These are phyloP conservation scores for Chamaetylas fuelleborni DNA, from an alignment of 2,113 vertebrate species.

Conservation along the genomic window DNA sequence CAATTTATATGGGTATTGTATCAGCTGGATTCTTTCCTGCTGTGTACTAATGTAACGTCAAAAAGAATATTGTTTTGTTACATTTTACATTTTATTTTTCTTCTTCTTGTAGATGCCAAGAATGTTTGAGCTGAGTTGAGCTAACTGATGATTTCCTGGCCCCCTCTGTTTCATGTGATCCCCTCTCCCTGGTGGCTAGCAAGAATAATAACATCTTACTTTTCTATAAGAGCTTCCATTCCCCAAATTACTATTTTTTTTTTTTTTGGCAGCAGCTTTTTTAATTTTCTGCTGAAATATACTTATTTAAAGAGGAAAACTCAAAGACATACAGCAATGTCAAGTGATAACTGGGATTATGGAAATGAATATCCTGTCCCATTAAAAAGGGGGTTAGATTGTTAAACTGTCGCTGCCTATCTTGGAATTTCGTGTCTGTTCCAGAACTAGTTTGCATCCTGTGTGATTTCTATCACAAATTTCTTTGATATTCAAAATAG, in stretches of 20 bases:
- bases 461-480: neutral
- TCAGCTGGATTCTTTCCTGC: neutral
- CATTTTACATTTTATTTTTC: conserved; percentile 16
- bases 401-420: neutral
- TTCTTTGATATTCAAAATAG: neutral
- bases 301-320: neutral
- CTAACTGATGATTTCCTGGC: neutral
- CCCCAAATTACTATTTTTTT: neutral
- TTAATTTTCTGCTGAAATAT: neutral
- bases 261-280: neutral
- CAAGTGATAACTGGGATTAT: neutral
- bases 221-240: neutral
- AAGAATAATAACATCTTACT: neutral
- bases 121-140: conserved; percentile 28
- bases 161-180: neutral
- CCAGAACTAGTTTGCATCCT: neutral
- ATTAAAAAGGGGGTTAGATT: neutral
- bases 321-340: neutral
- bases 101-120: conserved; percentile 20
- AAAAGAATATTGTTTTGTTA: neutral
- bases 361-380: neutral
- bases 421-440: neutral
- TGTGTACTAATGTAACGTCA: neutral
- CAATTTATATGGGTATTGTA: neutral
- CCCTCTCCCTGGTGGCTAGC: conserved; percentile 14